Conservation (phyloP, 2,113 vertebrate genomes). For the Edolisoma coerulescens region DNA sequence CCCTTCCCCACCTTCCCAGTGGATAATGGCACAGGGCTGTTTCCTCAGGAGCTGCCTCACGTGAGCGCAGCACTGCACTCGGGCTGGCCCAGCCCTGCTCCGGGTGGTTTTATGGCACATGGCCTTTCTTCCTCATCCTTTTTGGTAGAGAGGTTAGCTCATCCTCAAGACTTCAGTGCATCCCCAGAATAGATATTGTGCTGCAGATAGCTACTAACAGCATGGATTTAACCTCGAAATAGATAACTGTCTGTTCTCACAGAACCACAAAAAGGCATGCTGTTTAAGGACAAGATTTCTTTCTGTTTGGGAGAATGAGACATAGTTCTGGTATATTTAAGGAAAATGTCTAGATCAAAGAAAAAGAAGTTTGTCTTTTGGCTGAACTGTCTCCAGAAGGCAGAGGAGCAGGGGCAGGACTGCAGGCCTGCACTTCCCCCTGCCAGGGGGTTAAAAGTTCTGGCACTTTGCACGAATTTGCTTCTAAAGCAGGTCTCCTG, state of each 20-base stretch:
- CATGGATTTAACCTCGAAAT: neutral
- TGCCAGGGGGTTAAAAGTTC: neutral
- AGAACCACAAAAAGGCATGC: neutral
- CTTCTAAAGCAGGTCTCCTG: neutral
- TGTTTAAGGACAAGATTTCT: neutral
- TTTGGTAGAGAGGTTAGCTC: neutral
- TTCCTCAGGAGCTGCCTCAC: neutral
- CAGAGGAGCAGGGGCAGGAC: neutral
- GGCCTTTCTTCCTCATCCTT: neutral
- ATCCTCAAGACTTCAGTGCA: neutral
- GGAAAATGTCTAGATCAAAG: neutral
- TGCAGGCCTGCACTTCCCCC: neutral
- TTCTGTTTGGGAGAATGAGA: neutral
- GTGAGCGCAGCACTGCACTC: rapidly evolving
- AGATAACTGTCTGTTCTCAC: neutral
- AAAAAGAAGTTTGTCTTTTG: neutral
- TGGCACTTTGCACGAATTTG: neutral
- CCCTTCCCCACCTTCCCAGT: neutral
- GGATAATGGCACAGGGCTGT: neutral
- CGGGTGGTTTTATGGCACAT: rapidly evolving
- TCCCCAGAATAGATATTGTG: neutral
- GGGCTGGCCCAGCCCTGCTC: neutral
- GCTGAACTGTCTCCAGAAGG: neutral
- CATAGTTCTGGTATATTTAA: neutral
- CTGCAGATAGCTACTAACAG: neutral